Evolutionary conservation across 2,797 vertebrate genomes (phyloP), one percentile per base, ranked within the genome.

Genomic region (Myotis daubentonii): DNA sequence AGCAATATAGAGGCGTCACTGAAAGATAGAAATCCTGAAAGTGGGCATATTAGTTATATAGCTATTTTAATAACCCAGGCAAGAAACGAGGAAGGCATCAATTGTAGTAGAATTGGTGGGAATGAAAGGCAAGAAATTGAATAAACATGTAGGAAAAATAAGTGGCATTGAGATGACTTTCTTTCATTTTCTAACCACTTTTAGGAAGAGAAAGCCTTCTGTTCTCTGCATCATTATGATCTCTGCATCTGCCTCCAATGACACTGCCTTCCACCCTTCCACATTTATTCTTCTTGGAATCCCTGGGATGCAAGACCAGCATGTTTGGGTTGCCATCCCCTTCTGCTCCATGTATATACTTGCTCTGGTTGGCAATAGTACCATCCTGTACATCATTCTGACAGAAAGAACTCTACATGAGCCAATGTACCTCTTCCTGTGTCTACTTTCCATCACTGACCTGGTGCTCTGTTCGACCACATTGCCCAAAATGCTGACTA

Each of bases 341-440:
- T 95, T 97, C 92, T 97, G 92, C 53, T 93, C 38, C 62, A 94
- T 97, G 95, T 97, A 97, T 23, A 20, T 98, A 57, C 36, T 95
- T 0, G 97, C 98, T 44, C 87, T 99, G 91, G 82, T 98, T 16
- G 98, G 98, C 6, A 99, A 99, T 91, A 94, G 71, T 0, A 87
- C 98, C 80, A 95, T 99, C 91, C 65, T 98, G 47, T 97, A 96
- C 6, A 93, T 99, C 11, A 97, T 99, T 79, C 90, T 41, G 84
- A 89, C 94, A 0, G 97, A 97, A 25, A 94, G 97, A 79, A 89
- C 94, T 25, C 98, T 99, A 65, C 98, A 98, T 53, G 96, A 97
- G 91, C 98, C 99, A 55, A 99, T 99, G 99, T 98, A 99, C 95
- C 89, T 98, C 65, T 98, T 99, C 62, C 97, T 99, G 75, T 98